Base-by-base conservation (phyloP, 2,888 invertebrate genomes). In the Zele albiditarsus region DNA sequence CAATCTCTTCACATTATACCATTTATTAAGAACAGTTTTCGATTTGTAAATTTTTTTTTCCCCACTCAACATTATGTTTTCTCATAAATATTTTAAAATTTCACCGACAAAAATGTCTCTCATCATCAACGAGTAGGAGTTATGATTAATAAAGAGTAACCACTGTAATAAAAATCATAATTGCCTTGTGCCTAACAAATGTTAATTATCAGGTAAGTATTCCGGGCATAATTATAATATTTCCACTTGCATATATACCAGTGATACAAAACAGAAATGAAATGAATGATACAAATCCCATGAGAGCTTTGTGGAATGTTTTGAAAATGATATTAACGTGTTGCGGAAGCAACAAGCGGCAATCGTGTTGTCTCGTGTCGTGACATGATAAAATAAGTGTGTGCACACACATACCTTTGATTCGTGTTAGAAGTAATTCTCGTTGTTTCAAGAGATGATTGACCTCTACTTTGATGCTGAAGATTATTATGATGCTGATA, bases 371-470 rank as follows among this genome's bases (percentile, higher is more conserved):
- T 8, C 38, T 38, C 27, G 38, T 25, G n/a, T 12, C 25, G 6
- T 23, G 31, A 67, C 57, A 71, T 33, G 73, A 75, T 58, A 62
- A 53, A 20, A 53, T 53, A 20, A 53, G 20, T 53, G 23, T 20
- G 58, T 49, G 71, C 67, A 76, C 71, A 73, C 73, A 77, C 81
- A 82, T 85, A 86, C 86, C 87, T 88, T 85, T 87, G 86, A 84
- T 87, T 81, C 79, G 84, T 79, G 82, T 70, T 68, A 38, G 78
- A 70, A 73, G 78, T 72, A 73, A 82, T 78, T 25, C 38, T 33
- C 20, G 53, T 53, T 25, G 58, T 38, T 25, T 69, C 69, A 6
- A 57, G 38, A 58, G 79, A 78, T 73, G 77, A 60, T 76, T 80
- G 80, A 28, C 85, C 84, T 31, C 86, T 83, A 33, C 81, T 83